Percentiles rank a stretch among this genome's conserved stretches.
phyloP scores from a whole-genome alignment of 2,797 vertebrate genomes.

The Xenentodon cancila region DNA sequence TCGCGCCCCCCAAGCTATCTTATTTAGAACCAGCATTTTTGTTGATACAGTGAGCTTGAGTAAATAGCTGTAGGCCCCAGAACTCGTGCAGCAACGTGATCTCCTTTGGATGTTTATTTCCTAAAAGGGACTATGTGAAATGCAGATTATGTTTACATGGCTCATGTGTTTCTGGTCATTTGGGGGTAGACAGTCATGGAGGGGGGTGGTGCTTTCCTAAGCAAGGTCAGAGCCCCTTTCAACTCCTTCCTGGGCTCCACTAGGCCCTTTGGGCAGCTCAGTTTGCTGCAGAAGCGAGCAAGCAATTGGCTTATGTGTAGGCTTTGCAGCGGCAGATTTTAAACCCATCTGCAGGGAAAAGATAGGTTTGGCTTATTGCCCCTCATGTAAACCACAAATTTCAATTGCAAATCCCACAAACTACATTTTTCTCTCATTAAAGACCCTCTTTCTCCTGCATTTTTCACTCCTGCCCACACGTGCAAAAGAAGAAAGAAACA shows the following conservation, averaged over 20 bases:
- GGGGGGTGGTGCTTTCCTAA: slow-evolving; percentile 62
- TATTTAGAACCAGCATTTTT: slow-evolving; percentile 72
- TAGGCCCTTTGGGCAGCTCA: slow-evolving; percentile 73
- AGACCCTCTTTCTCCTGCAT: slow-evolving; percentile 20
- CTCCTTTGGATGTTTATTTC: slow-evolving; percentile 62
- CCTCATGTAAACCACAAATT: slow-evolving; percentile 64
- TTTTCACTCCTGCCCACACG: slow-evolving; percentile 26
- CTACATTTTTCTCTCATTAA: slow-evolving; percentile 52
- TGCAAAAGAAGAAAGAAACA: slow-evolving; percentile 17
- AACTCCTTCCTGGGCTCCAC: slow-evolving; percentile 56
- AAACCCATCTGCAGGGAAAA: slow-evolving; percentile 71
- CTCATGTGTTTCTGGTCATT: slow-evolving; percentile 65
- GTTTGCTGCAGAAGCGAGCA: slow-evolving; percentile 60
- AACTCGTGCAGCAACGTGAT: slow-evolving; percentile 68
- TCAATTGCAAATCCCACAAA: slow-evolving; percentile 64
- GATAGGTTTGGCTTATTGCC: slow-evolving; percentile 72
- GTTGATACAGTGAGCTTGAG: slow-evolving; percentile 66
- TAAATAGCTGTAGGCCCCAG: slow-evolving; percentile 71
- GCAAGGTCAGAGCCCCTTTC: slow-evolving; percentile 57
- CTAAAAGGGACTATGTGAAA: slow-evolving; percentile 71
- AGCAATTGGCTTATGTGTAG: slow-evolving; percentile 68
- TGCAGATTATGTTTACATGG: slow-evolving; percentile 78
- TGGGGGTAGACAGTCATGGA: slow-evolving; percentile 66
- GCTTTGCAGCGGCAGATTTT: slow-evolving; percentile 69
- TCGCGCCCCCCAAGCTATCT: slow-evolving; percentile 58